Conservation (phyloP, 2,797 vertebrate genomes). For the Thamnophis elegans region DNA sequence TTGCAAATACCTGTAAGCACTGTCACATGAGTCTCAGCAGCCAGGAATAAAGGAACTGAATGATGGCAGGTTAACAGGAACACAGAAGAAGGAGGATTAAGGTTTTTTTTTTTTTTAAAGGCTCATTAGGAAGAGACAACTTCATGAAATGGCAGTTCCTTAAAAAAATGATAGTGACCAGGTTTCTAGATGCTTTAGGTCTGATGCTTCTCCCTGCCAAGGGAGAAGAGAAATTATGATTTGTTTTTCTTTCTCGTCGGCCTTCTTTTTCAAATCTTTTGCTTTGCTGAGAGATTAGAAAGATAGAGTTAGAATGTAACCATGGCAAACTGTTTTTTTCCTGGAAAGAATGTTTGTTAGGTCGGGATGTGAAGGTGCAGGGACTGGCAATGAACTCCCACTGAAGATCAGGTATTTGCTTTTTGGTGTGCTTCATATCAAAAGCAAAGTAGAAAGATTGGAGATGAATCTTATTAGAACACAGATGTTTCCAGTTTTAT, state of each 20-base stretch:
- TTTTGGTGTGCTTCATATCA: constrained; percentile 77
- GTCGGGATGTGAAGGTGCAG: constrained; percentile 72
- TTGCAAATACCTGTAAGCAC: constrained; percentile 65
- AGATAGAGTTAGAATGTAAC: constrained; percentile 81
- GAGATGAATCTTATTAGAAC: constrained; percentile 71
- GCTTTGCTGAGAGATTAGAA: constrained; percentile 89
- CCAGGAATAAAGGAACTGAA: constrained; percentile 50
- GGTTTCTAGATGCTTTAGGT: constrained; percentile 29
- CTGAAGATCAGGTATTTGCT: constrained; percentile 83
- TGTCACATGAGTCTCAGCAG: constrained; percentile 28
- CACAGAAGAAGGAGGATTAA: constrained; percentile 45
- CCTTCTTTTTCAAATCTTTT: constrained; percentile 63
- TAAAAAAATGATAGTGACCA: constrained; percentile 20
- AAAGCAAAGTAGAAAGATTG: constrained; percentile 81
- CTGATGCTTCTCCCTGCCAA: constrained; percentile 54
- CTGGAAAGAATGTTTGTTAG: constrained; percentile 82
- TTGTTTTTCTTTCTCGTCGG: neutral
- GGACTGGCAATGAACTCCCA: constrained; percentile 69
- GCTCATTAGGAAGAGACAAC: constrained; percentile 46
- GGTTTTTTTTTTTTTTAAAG: neutral
- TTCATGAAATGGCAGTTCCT: constrained; percentile 44
- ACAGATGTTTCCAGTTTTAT: constrained; percentile 70
- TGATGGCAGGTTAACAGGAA: constrained; percentile 42
- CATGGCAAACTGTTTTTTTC: constrained; percentile 81
- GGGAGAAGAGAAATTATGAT: constrained; percentile 56